Conservation (phyloP, 2,113 vertebrate genomes). For the Podocnemis expansa region DNA sequence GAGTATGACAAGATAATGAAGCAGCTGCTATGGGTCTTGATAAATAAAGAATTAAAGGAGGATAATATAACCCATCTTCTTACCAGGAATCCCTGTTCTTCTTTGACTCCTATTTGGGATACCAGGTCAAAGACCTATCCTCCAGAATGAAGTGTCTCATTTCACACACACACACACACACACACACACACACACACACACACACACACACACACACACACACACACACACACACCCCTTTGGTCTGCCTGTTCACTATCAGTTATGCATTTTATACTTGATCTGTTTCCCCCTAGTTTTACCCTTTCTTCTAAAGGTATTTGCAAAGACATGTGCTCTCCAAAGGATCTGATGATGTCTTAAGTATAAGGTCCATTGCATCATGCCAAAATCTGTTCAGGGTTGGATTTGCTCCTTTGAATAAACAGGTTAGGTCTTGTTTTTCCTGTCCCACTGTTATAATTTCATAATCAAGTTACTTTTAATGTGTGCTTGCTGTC, state of each 20-base stretch:
- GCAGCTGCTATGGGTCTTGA: too few species aligned
- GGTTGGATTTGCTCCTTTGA: not conserved
- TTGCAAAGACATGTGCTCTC: not conserved
- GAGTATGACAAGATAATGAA: too few species aligned
- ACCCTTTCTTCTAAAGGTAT: not conserved
- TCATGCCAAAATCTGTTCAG: not conserved
- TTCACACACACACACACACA: too few species aligned
- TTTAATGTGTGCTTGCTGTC: not conserved
- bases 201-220: too few species aligned
- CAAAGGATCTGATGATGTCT: not conserved
- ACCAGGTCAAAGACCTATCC: not conserved
- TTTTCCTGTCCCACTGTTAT: not conserved
- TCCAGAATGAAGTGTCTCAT: not conserved
- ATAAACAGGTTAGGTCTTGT: not conserved
- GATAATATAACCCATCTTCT: not conserved
- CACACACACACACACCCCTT: accelerated
- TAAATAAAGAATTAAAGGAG: too few species aligned
- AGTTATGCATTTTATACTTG: accelerated
- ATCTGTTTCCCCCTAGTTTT: not conserved
- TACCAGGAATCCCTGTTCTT: not conserved
- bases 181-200: too few species aligned
- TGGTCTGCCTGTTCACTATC: not conserved
- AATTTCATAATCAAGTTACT: not conserved
- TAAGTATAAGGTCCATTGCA: not conserved
- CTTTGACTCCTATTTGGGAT: not conserved